Conservation (phyloP, 2,113 vertebrate species). For the Paramormyrops kingsleyae region DNA sequence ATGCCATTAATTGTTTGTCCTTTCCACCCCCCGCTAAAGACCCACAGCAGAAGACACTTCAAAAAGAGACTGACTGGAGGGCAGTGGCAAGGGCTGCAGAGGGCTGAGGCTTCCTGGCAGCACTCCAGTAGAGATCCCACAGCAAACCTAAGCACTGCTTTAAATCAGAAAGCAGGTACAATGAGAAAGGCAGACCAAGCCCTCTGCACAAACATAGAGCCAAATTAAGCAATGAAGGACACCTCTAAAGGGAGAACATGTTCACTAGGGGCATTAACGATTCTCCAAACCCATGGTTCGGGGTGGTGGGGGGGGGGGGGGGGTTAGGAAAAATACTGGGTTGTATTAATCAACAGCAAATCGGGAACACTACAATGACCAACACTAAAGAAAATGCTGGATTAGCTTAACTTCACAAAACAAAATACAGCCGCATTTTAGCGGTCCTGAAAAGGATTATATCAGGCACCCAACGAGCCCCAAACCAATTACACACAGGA, state of each 20-base stretch:
- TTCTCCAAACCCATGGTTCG: no score
- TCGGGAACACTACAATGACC: no score
- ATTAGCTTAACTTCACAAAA: no score
- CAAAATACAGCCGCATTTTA: no score
- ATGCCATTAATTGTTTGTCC: not conserved
- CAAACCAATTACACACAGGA: no score
- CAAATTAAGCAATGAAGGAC: not conserved
- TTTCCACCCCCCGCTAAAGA: slow-evolving; percentile 11
- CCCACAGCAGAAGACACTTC: slow-evolving; percentile 7
- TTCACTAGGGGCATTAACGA: no score
- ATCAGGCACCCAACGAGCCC: no score
- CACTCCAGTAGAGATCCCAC: not conserved
- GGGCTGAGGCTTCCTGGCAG: not conserved
- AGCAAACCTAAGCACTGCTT: not conserved
- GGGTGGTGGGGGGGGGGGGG: no score
- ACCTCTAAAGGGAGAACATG: not conserved
- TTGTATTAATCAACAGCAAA: no score
- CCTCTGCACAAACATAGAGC: not conserved
- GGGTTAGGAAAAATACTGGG: no score
- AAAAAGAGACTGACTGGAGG: not conserved
- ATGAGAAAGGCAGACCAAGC: not conserved
- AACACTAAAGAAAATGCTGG: no score
- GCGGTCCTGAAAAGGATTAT: no score
- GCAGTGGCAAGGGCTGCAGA: not conserved
- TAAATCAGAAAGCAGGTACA: not conserved